phyloP scores from a whole-genome alignment of 2,888 invertebrate genomes.

The Brachyopa scutellaris region DNA sequence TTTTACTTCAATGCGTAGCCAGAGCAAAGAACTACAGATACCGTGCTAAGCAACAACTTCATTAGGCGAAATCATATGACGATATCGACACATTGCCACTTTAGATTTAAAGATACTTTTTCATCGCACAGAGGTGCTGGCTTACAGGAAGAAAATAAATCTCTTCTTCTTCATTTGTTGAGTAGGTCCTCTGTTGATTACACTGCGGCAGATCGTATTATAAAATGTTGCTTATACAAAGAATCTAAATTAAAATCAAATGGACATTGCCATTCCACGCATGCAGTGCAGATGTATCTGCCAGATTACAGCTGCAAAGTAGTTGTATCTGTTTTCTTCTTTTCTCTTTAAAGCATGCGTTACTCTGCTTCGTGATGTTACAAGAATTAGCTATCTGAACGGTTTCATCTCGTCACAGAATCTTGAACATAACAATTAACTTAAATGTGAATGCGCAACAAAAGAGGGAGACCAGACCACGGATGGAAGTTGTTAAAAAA shows the following conservation, averaged over 20 bases:
- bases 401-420: constrained; percentile 51
- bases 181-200: background rate
- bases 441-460: constrained; percentile 13
- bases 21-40: constrained; percentile 34
- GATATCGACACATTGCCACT: constrained; percentile 29
- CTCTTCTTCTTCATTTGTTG: background rate
- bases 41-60: constrained; percentile 35
- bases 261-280: constrained; percentile 32
- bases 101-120: no score
- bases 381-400: constrained; percentile 42
- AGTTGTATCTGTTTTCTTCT: background rate
- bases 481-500: no score
- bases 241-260: constrained; percentile 51
- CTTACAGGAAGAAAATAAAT: background rate
- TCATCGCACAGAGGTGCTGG: no score
- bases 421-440: constrained; percentile 51
- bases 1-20: constrained; percentile 28
- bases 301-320: constrained; percentile 8
- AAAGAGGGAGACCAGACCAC: background rate
- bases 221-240: constrained; percentile 15
- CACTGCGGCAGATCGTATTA: background rate
- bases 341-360: constrained; percentile 13
- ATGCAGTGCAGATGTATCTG: constrained; percentile 35
- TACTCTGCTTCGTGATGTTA: constrained; percentile 27
- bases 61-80: constrained; percentile 11